These are phyloP conservation scores for Drosophila melanica DNA, from an alignment of 1,140 invertebrate species.

Conservation along the genomic window DNA sequence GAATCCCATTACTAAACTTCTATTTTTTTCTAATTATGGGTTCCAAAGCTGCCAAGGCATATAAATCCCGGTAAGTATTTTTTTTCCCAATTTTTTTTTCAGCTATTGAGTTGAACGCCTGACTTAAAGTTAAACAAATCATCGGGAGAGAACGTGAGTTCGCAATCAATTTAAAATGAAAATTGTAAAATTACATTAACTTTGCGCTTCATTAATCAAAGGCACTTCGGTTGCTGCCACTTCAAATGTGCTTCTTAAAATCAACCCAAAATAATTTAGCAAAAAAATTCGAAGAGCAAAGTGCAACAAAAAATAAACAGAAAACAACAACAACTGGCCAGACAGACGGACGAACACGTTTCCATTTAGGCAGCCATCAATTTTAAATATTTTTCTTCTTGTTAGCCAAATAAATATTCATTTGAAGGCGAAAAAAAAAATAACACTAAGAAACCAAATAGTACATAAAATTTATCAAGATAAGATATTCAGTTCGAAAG, in stretches of 20 bases:
- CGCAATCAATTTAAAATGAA: conserved; percentile 50
- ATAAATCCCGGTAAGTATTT: conserved; percentile 75
- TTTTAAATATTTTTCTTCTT: conserved; percentile 46
- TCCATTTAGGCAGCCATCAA: conserved; percentile 37
- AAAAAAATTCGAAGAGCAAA: conserved; percentile 33
- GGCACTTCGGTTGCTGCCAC: conserved; percentile 36
- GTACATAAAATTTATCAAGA: background rate
- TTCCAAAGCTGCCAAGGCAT: conserved; percentile 69
- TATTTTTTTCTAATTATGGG: conserved; percentile 44
- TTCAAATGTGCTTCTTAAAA: conserved; percentile 34
- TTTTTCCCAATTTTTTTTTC: conserved; percentile 9
- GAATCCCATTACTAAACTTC: conserved; percentile 65
- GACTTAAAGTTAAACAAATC: conserved; percentile 44
- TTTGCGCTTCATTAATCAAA: conserved; percentile 79
- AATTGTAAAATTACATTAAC: conserved; percentile 67
- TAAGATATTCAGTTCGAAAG: background rate
- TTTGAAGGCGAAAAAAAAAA: conserved; percentile 19
- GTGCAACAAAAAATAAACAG: conserved; percentile 29
- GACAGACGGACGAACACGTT: conserved; percentile 21
- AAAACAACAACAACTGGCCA: background rate
- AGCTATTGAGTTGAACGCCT: conserved; percentile 26
- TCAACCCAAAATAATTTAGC: conserved; percentile 44
- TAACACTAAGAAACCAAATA: background rate
- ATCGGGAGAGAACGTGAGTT: conserved; percentile 18
- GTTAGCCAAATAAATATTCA: conserved; percentile 53